Evolutionary conservation across 2,797 vertebrate species (phyloP).

Genomic region (Smutsia gigantea): DNA sequence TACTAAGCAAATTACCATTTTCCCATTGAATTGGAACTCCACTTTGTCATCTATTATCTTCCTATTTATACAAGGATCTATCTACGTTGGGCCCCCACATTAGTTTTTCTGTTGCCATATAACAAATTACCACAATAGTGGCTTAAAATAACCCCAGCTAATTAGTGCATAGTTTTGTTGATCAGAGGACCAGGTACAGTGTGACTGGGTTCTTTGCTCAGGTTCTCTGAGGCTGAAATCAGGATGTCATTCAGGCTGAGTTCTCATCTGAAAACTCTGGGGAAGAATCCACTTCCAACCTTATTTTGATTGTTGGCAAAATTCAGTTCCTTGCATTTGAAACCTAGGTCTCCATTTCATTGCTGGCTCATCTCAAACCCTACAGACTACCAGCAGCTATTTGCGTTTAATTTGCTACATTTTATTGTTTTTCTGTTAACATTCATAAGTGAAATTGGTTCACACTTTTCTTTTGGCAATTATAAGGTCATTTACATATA

Average conservation of each 20-base stretch:
- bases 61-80: not conserved
- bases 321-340: not conserved
- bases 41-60: not conserved
- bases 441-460: not conserved
- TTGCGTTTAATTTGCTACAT: not conserved
- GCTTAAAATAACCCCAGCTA: not conserved
- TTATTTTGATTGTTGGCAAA: not conserved
- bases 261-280: not conserved
- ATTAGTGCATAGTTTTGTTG: not conserved
- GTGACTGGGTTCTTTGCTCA: not conserved
- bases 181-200: not conserved
- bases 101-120: not conserved
- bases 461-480: conserved; percentile 6
- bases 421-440: not conserved
- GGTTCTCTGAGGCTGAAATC: not conserved
- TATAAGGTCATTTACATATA: not conserved
- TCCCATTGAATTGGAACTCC: not conserved
- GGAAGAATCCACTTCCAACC: not conserved
- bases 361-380: not conserved
- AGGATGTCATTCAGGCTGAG: not conserved
- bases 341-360: not conserved
- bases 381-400: not conserved
- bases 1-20: not conserved
- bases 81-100: not conserved
- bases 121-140: not conserved